These are phyloP conservation scores for Caenorhabditis inopinata DNA, from an alignment of 1,140 invertebrate genomes.

Conservation along the genomic window DNA sequence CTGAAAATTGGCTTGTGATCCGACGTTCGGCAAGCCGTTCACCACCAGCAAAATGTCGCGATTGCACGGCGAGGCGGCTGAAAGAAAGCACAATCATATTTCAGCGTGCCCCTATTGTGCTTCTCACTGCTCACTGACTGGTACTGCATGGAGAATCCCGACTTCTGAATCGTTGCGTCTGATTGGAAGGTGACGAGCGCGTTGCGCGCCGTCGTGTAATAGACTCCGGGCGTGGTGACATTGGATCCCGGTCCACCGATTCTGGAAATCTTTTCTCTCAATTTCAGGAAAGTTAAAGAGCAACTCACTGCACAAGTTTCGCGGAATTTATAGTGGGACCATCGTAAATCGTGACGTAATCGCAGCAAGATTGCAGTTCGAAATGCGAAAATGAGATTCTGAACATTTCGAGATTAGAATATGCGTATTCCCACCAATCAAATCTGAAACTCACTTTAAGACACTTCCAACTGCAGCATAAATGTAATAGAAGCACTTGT, in stretches of 20 bases:
- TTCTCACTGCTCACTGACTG: slow-evolving; percentile 44
- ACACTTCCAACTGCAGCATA: slow-evolving; percentile 39
- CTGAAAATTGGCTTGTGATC: slow-evolving; percentile 46
- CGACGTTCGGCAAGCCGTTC: slow-evolving; percentile 44
- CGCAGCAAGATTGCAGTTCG: slow-evolving; percentile 46
- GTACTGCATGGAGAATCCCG: slow-evolving; percentile 45
- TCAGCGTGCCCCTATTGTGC: too few species aligned
- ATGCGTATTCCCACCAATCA: neutral
- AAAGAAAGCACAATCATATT: neutral
- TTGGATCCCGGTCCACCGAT: slow-evolving; percentile 47
- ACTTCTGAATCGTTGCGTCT: slow-evolving; percentile 30
- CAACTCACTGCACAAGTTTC: slow-evolving; percentile 8
- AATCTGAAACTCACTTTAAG: slow-evolving; percentile 2
- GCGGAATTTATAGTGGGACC: neutral
- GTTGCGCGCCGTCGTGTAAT: slow-evolving; percentile 42
- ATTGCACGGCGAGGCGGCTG: slow-evolving; percentile 50
- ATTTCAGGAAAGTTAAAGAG: too few species aligned
- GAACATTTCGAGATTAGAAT: slow-evolving; percentile 34
- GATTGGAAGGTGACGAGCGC: slow-evolving; percentile 45
- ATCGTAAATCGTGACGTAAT: slow-evolving; percentile 49
- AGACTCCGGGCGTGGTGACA: slow-evolving; percentile 9
- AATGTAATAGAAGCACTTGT: slow-evolving; percentile 48
- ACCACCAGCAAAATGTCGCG: slow-evolving; percentile 51
- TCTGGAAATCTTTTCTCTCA: slow-evolving; percentile 13
- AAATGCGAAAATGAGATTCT: slow-evolving; percentile 38